Conservation (phyloP, 2,797 vertebrate genomes). For the Lithobates sylvaticus region DNA sequence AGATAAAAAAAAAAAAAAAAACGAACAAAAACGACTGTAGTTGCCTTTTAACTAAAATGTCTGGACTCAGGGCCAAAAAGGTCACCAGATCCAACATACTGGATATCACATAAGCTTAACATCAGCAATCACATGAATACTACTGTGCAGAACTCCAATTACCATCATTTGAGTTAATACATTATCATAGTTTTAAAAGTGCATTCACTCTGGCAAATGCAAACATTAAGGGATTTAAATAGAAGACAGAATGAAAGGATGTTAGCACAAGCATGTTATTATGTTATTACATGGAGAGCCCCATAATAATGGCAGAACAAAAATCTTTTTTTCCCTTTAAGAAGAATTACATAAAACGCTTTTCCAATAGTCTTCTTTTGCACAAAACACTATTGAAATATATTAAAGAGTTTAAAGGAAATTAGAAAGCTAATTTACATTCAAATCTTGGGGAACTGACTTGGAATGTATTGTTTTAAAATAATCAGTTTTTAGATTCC, state of each 20-base stretch:
- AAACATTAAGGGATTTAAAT: constrained; percentile 51
- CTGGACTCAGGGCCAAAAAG: background rate
- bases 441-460: background rate
- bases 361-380: constrained; percentile 21
- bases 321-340: background rate
- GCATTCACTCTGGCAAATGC: constrained; percentile 31
- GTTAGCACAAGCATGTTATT: constrained; percentile 42
- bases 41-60: no score
- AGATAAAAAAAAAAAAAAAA: no score
- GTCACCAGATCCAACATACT: background rate
- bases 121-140: background rate
- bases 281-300: constrained; percentile 52
- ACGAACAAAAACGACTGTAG: no score
- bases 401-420: constrained; percentile 27
- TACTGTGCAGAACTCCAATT: constrained; percentile 20
- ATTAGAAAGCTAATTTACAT: constrained; percentile 24
- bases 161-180: constrained; percentile 37
- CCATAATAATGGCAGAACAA: constrained; percentile 33
- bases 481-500: background rate
- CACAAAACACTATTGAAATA: constrained; percentile 24
- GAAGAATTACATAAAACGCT: constrained; percentile 19
- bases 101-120: background rate
- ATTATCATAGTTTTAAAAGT: constrained; percentile 35
- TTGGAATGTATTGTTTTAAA: background rate
- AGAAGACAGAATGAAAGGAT: constrained; percentile 26